These are phyloP conservation scores for Chanos chanos DNA, from an alignment of 2,797 vertebrate species.

Conservation along the genomic window DNA sequence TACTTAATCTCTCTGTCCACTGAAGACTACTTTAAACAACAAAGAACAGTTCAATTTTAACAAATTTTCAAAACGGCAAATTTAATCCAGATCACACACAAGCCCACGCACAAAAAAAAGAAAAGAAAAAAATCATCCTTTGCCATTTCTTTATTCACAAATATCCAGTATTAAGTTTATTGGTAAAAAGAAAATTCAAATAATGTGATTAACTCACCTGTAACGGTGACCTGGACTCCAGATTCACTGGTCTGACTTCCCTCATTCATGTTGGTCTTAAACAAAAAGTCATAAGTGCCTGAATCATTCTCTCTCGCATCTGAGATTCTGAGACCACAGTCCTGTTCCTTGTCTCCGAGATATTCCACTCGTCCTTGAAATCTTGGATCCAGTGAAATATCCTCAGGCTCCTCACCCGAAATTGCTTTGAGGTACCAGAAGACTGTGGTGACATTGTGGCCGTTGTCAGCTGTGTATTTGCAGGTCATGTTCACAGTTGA, in stretches of 20 bases:
- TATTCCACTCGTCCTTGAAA: neutral
- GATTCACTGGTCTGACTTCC: neutral
- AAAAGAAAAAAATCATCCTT: no score
- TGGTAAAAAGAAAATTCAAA: neutral
- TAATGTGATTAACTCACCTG: constrained; percentile 21
- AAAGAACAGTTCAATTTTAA: no score
- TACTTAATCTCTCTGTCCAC: no score
- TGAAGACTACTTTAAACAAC: no score
- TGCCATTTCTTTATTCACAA: no score
- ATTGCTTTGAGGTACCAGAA: constrained; percentile 2
- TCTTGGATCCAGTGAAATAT: neutral
- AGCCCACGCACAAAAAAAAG: no score
- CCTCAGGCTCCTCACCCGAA: neutral
- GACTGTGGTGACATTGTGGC: neutral
- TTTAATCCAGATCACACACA: no score
- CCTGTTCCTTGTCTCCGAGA: neutral
- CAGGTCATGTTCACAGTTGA: constrained; percentile 17
- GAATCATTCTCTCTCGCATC: neutral
- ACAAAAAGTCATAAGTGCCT: constrained; percentile 9
- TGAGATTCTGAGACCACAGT: constrained; percentile 15
- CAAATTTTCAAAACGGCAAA: no score
- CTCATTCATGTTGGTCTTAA: neutral
- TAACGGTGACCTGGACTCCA: constrained; percentile 16
- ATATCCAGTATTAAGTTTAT: no score
- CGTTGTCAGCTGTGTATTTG: neutral